Conservation (phyloP, 2,888 invertebrate genomes). For the Oligia fasciuncula region DNA sequence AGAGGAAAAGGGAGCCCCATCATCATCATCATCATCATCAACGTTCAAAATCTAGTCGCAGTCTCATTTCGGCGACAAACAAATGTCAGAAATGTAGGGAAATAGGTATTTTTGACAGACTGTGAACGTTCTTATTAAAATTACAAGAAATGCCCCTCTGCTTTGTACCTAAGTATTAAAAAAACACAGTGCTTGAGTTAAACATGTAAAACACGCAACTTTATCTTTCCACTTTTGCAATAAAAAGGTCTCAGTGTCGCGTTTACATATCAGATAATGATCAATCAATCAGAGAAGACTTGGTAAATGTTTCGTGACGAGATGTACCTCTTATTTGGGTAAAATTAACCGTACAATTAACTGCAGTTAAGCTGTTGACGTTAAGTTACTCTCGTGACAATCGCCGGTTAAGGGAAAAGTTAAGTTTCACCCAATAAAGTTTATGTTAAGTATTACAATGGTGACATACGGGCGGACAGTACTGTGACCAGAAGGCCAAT, state of each 20-base stretch:
- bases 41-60: too few relatives aligned
- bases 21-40: too few relatives aligned
- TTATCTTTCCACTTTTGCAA: conserved; percentile 1
- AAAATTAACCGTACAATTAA: conserved; percentile 61
- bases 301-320: conserved; percentile 45
- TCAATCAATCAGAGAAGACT: conserved; percentile 47
- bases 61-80: too few relatives aligned
- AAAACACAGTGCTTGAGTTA: not conserved
- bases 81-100: too few relatives aligned
- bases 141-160: too few relatives aligned
- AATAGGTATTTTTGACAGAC: too few relatives aligned
- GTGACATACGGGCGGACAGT: conserved; percentile 20
- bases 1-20: too few relatives aligned
- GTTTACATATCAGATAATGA: conserved; percentile 34
- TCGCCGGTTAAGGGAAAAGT: conserved; percentile 62
- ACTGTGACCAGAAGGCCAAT: not conserved
- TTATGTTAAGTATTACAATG: conserved; percentile 48
- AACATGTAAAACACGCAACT: conserved; percentile 2
- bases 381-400: conserved; percentile 62
- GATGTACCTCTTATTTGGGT: conserved; percentile 52
- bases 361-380: conserved; percentile 56
- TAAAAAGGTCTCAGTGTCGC: conserved; percentile 18
- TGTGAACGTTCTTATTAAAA: too few relatives aligned
- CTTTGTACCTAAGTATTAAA: not conserved
- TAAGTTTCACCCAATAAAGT: conserved; percentile 65